Conservation (phyloP, 2,888 invertebrate genomes). For the Phaonia tiefii region DNA sequence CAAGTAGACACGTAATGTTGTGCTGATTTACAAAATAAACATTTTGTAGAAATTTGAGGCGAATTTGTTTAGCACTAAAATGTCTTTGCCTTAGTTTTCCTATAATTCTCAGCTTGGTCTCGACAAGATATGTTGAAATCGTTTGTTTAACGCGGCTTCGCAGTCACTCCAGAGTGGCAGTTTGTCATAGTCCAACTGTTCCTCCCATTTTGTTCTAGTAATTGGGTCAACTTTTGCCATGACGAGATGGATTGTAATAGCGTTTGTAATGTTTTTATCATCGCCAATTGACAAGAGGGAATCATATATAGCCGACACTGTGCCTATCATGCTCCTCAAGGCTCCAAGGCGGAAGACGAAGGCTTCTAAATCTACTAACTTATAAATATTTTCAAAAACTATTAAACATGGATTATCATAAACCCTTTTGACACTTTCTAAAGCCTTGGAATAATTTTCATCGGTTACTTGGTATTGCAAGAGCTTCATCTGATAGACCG, state of each 20-base stretch:
- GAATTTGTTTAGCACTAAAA: neutral
- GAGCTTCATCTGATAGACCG: constrained; percentile 62
- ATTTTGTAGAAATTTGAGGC: constrained; percentile 5
- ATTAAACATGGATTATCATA: too few species aligned
- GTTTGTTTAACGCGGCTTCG: constrained; percentile 53
- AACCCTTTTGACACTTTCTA: constrained; percentile 50
- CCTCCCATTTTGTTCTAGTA: constrained; percentile 34
- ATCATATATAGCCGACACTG: constrained; percentile 60
- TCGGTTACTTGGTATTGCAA: constrained; percentile 61
- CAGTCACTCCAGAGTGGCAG: too few species aligned
- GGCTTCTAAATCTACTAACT: constrained; percentile 63
- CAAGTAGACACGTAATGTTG: too few species aligned
- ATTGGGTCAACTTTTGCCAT: constrained; percentile 53
- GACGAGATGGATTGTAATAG: constrained; percentile 62
- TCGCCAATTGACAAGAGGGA: constrained; percentile 61
- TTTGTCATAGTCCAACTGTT: too few species aligned
- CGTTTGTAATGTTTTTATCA: constrained; percentile 63
- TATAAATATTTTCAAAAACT: constrained; percentile 61
- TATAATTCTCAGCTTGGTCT: too few species aligned
- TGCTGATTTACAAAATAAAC: too few species aligned
- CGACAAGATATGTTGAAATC: constrained; percentile 41
- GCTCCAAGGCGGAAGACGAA: constrained; percentile 59
- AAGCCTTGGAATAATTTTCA: constrained; percentile 61
- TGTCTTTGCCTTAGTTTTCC: constrained; percentile 9
- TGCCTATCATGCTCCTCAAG: constrained; percentile 64